Evolutionary conservation across 2,113 vertebrate genomes (phyloP).

Genomic region (Catharus bicknelli): DNA sequence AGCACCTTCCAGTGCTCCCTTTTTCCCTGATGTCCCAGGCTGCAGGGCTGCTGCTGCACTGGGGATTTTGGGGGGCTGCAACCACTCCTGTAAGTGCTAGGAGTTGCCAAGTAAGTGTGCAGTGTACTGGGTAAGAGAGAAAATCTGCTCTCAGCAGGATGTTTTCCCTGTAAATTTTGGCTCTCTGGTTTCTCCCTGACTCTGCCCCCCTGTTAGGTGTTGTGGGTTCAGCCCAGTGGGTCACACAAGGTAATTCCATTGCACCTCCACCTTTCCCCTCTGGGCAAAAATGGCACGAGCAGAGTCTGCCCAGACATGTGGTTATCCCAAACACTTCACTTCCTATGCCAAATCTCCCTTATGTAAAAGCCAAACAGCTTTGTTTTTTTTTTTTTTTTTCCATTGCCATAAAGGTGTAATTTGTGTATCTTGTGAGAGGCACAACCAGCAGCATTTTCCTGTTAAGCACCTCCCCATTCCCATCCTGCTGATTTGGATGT

Average conservation of each 20-base stretch:
- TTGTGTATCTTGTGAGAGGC: neutral
- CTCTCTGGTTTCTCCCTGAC: neutral
- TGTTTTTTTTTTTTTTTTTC: neutral
- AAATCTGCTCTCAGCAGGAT: neutral
- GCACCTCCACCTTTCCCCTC: neutral
- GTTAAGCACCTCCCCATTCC: neutral
- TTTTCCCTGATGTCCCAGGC: neutral
- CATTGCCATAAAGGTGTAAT: neutral
- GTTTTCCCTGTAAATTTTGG: neutral
- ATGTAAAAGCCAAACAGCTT: neutral
- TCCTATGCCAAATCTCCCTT: neutral
- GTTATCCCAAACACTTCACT: neutral
- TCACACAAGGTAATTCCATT: conserved; percentile 7
- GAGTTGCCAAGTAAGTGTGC: neutral
- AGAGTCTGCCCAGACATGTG: neutral
- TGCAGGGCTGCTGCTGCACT: neutral
- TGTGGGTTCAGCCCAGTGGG: neutral
- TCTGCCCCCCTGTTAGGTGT: neutral
- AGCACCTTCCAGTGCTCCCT: neutral
- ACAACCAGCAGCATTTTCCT: neutral
- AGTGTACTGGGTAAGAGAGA: neutral
- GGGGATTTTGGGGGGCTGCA: neutral
- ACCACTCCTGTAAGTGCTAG: neutral
- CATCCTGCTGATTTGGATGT: neutral
- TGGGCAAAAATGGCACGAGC: conserved; percentile 1